Evolutionary conservation across 2,113 vertebrate species (phyloP), one percentile per base, ranked within the genome.

Genomic region (Nyctibius bracteatus): DNA sequence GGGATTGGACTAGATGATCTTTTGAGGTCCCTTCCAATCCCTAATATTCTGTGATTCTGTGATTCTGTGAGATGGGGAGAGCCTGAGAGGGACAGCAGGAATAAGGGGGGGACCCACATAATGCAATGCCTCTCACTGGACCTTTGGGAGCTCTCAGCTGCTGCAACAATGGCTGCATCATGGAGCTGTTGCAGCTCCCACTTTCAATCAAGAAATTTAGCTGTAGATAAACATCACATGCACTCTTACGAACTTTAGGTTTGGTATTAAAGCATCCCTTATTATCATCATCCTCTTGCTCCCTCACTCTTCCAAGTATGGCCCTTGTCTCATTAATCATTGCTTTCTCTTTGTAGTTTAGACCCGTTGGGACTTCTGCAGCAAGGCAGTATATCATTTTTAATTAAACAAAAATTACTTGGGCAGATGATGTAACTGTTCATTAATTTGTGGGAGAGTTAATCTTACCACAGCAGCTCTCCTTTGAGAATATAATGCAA

Each of bases 371-470:
- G 57, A 65, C 57, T 87, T 58, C 41, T 80, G 28, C 90, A 91
- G 22, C 62, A 82, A 88, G 51, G 43, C 18, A 63, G 31, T 49
- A 77, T 25, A 55, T 72, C 1, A 87, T 44, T 81, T 82, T 84
- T 85, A 93, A 86, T 94, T 67, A 85, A 94, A 57, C 21, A 88
- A 83, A 74, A 88, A 68, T 79, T 55, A 65, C 58, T 87, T 46
- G 66, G 27, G 33, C 24, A 86, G 70, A 59, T 90, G 68, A 82
- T 59, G 70, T 81, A 90, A 92, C 54, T 33, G 33, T 55, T 82
- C 49, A 67, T 83, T 86, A 91, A 62, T 30, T 54, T 73, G n/a
- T 35, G 41, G 43, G 57, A 81, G 71, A 90, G 37, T 41, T 68
- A 35, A 72, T 30, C 55, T 72, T 41, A 9, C 23, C 14, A 9